phyloP scores from a whole-genome alignment of 2,113 vertebrate genomes.

The Gymnobelideus leadbeateri region DNA sequence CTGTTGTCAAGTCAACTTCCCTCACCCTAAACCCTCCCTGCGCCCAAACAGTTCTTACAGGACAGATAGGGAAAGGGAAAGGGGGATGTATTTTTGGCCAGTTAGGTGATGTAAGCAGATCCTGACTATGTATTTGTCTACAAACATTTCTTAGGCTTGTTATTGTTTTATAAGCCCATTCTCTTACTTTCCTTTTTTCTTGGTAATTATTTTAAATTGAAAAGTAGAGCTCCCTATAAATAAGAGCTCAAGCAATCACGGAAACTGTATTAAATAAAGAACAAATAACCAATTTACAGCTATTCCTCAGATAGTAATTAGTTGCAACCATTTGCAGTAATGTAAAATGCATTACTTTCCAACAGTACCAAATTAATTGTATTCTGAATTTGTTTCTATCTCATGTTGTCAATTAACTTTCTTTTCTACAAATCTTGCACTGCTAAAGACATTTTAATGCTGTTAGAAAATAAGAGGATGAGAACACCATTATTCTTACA shows the following conservation, averaged over 20 bases:
- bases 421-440: slow-evolving; percentile 40
- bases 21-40: neutral
- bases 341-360: slow-evolving; percentile 57
- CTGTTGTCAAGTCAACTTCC: neutral
- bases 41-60: neutral
- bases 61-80: neutral
- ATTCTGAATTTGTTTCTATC: slow-evolving; percentile 53
- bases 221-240: slow-evolving; percentile 44
- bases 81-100: neutral
- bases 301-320: slow-evolving; percentile 57
- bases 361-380: slow-evolving; percentile 66
- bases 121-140: neutral
- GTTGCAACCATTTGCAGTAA: slow-evolving; percentile 38
- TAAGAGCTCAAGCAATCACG: slow-evolving; percentile 40
- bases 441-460: slow-evolving; percentile 49
- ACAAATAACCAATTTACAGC: slow-evolving; percentile 43
- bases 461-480: slow-evolving; percentile 40
- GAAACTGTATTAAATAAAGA: slow-evolving; percentile 63
- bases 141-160: neutral
- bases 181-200: neutral
- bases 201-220: slow-evolving; percentile 58
- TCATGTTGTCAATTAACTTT: slow-evolving; percentile 60
- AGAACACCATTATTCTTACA: slow-evolving; percentile 21
- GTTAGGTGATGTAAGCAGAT: fast-evolving
- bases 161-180: neutral